Base-by-base conservation (phyloP, 2,888 invertebrate species). In the Sinodicranocentrus sp. region DNA sequence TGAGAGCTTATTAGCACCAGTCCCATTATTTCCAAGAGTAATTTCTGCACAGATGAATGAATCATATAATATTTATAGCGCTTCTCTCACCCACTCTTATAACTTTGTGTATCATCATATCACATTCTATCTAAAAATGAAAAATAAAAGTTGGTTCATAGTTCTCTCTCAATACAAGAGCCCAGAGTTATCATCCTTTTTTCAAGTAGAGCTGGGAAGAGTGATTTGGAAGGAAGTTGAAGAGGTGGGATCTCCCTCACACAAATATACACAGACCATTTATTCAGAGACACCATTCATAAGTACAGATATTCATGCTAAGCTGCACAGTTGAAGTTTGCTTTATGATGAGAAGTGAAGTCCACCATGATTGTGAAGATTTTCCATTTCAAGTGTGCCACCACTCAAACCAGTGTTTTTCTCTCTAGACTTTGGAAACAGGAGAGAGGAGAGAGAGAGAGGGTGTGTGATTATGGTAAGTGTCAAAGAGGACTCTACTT, bases 1-100 rank as follows among this genome's bases (percentile, higher is more conserved):
- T 63, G 52, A 54, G 65, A 72, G 80, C 80, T 80, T 80, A 80
- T 82, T 82, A 75, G 73, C 44, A 65, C n/a, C 54, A 80, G 67
- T 44, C 43, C 59, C 63, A 59, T 77, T 77, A 78, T 61, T 78
- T 79, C 54, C 65, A 54, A 80, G 72, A 73, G 68, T 44, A 80
- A 52, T 80, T 71, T 73, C 67, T 57, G 33, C 54, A 71, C 73
- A 61, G 67, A 82, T 82, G 67, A 68, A 73, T 73, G 73, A 82
- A 73, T 73, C 73, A 73, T 72, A 25, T 23, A 23, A 33, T n/a
- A 5, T 10, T 48, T 48, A 48, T 48, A 10, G 48, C 15, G n/a
- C 39, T 48, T 48, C 48, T n/a, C n/a, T 48, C n/a, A 48, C 10
- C 5, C 10, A 33, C 33, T 10, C 10, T 33, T 33, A 33, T 3